Conservation (phyloP, 2,113 vertebrate genomes). For the Gobiocypris rarus region DNA sequence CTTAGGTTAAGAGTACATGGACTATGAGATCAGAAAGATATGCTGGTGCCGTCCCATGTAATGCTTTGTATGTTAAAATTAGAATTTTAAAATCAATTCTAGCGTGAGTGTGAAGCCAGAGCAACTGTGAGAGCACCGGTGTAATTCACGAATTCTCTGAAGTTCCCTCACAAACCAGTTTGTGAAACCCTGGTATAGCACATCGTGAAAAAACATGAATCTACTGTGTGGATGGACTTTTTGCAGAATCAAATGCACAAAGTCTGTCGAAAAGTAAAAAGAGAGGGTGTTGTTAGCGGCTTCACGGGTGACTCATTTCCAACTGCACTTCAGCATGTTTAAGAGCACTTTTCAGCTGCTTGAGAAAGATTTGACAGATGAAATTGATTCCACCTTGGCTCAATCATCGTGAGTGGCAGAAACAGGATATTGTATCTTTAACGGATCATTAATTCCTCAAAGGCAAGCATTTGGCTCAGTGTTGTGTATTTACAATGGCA, state of each 20-base stretch:
- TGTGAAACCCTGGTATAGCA: no score
- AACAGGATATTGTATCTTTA: slow-evolving; percentile 46
- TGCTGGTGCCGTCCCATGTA: no score
- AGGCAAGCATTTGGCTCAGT: slow-evolving; percentile 28
- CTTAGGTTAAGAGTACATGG: no score
- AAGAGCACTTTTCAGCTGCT: slow-evolving; percentile 13
- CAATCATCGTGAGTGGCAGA: slow-evolving; percentile 31
- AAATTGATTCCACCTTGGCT: slow-evolving; percentile 44
- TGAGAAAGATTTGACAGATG: slow-evolving; percentile 23
- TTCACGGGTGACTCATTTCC: slow-evolving; percentile 18
- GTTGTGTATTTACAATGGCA: slow-evolving; percentile 27
- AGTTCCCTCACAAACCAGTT: no score
- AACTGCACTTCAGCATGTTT: slow-evolving; percentile 24
- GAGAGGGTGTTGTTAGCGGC: slow-evolving; percentile 1
- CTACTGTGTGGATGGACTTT: not conserved
- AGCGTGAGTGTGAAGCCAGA: no score
- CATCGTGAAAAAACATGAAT: no score
- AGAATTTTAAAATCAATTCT: no score
- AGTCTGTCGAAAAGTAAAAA: not conserved
- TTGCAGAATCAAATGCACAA: slow-evolving; percentile 6
- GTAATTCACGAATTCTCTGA: no score
- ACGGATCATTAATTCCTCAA: slow-evolving; percentile 43
- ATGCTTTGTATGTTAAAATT: no score
- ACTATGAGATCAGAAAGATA: no score
- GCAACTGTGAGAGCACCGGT: no score